Percentiles rank a stretch among this genome's conserved stretches.
Evolutionary conservation across 1,140 invertebrate genomes (phyloP).

Genomic region (Rhopalosiphum maidis): DNA sequence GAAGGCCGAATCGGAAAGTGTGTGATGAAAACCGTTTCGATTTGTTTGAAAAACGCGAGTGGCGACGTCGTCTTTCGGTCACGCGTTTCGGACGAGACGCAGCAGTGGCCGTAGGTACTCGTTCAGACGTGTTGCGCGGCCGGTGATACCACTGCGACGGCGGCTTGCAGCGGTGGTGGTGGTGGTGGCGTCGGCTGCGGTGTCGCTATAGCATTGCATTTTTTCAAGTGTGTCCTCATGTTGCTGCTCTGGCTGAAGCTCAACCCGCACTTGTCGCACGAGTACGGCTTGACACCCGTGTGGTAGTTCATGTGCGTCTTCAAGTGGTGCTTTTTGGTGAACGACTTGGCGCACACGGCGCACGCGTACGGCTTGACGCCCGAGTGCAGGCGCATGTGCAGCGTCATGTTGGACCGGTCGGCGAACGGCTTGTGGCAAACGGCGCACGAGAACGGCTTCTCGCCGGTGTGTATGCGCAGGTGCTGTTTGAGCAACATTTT

Average conservation of each 20-base stretch:
- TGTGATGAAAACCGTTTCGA: neutral
- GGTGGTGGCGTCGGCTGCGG: neutral
- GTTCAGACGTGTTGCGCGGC: neutral
- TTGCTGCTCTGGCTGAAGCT: conserved; percentile 65
- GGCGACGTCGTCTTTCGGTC: neutral
- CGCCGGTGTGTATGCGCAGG: conserved; percentile 77
- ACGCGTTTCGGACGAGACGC: neutral
- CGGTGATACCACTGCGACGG: neutral
- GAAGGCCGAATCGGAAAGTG: neutral
- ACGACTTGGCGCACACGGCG: conserved; percentile 81
- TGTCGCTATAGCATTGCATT: conserved; percentile 57
- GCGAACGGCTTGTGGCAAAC: conserved; percentile 78
- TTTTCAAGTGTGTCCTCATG: conserved; percentile 61
- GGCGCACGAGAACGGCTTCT: conserved; percentile 76
- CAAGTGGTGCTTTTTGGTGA: conserved; percentile 84
- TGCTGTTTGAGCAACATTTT: conserved; percentile 83
- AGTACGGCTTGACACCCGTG: conserved; percentile 67
- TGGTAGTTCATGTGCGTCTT: conserved; percentile 73
- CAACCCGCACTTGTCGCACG: conserved; percentile 66
- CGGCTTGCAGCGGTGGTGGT: neutral
- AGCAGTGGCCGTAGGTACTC: neutral
- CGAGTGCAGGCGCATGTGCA: conserved; percentile 79
- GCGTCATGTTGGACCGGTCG: conserved; percentile 81
- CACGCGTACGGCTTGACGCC: conserved; percentile 88
- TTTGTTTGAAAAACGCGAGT: neutral